phyloP scores from a whole-genome alignment of 1,140 invertebrate species.

The Hyles vespertilio region DNA sequence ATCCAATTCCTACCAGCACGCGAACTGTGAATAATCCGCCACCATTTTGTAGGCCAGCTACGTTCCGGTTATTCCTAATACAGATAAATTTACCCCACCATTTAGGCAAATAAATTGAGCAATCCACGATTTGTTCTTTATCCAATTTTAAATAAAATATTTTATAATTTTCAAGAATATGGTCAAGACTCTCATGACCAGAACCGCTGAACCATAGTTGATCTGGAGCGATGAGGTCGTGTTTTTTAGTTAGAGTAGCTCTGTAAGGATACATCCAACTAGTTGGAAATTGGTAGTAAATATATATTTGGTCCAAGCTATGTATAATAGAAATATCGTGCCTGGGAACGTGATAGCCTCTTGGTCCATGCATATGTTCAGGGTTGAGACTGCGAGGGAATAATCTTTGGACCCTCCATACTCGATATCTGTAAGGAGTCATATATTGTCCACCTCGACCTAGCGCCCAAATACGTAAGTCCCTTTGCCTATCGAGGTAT shows the following conservation, averaged over 20 bases:
- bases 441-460: slow-evolving; percentile 29
- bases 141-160: slow-evolving; percentile 22
- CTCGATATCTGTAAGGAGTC: slow-evolving; percentile 47
- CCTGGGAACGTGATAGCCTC: slow-evolving; percentile 30
- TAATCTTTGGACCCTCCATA: slow-evolving; percentile 37
- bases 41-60: slow-evolving; percentile 35
- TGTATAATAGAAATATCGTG: slow-evolving; percentile 44
- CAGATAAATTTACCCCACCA: slow-evolving; percentile 63
- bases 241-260: slow-evolving; percentile 14
- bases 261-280: slow-evolving; percentile 29
- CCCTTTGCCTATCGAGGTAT: slow-evolving; percentile 25
- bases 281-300: slow-evolving; percentile 13
- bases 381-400: slow-evolving; percentile 42
- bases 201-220: slow-evolving; percentile 29
- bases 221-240: slow-evolving; percentile 3
- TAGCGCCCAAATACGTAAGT: slow-evolving; percentile 43
- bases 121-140: slow-evolving; percentile 32
- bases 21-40: slow-evolving; percentile 18
- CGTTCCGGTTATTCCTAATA: slow-evolving; percentile 24
- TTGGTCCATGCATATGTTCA: slow-evolving; percentile 43
- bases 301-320: slow-evolving; percentile 44
- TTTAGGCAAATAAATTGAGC: slow-evolving; percentile 46
- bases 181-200: slow-evolving; percentile 33
- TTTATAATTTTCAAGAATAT: slow-evolving; percentile 46
- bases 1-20: slow-evolving; percentile 34